Evolutionary conservation across 2,888 invertebrate species (phyloP), one percentile per base, ranked within the genome.

Genomic region (Trichogramma evanescens): DNA sequence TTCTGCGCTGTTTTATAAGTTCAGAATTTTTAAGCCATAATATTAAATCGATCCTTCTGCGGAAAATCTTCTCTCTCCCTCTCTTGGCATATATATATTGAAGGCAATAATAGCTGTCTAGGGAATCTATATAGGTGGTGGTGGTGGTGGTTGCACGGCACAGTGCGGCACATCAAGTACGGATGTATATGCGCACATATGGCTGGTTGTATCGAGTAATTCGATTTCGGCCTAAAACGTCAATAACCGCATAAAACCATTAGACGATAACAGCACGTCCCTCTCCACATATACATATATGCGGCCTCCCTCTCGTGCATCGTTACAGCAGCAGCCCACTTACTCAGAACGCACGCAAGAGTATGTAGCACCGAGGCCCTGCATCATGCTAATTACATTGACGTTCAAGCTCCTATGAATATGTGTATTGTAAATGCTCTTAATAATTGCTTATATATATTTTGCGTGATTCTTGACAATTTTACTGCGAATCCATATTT

Each of bases 191-290:
- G 49, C 50, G 49, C 50, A 48, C 48, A 43, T 40, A 50, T 6
- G 41, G 71, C 72, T 73, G 73, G 73, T 72, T 66, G 60, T 71
- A 74, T 73, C 71, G 69, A 72, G 71, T 77, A 77, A 77, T 77
- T 76, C 70, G 73, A 77, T 77, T 77, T 71, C 67, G 69, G 70
- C 67, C 70, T 70, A 70, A 76, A 77, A 77, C 73, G 77, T 75
- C 77, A 76, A 76, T 77, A 76, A 76, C 76, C 77, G 70, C 74
- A 73, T 76, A 74, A 74, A 76, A 73, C 71, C 71, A 76, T 76
- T 75, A 75, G 68, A 69, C 69, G 67, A 68, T 55, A 63, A 66
- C 71, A 48, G 38, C 38, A 39, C 2, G 6, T 6, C 49, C 9
- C 13, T 13, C 49, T 49, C 13, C 49, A 49, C 49, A 52, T 42